These are phyloP conservation scores for Clarias laeviceps DNA, from an alignment of 2,797 vertebrate species.

Conservation along the genomic window DNA sequence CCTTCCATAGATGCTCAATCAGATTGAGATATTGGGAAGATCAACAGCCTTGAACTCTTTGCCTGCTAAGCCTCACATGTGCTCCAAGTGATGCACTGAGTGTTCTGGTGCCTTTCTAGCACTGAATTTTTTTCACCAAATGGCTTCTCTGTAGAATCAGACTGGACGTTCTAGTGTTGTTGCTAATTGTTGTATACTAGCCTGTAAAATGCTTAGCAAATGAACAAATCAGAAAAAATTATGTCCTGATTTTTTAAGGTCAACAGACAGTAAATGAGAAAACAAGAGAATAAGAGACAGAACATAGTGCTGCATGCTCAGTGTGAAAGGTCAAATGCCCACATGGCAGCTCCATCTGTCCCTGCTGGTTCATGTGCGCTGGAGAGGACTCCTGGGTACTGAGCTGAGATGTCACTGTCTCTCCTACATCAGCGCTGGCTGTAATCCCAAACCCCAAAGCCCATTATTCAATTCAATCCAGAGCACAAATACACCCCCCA, in stretches of 20 bases:
- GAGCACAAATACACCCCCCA: background rate
- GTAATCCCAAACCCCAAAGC: conserved; percentile 1
- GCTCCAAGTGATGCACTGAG: too few relatives aligned
- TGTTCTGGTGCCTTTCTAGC: too few relatives aligned
- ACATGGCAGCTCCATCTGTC: conserved; percentile 75
- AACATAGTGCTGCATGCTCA: conserved; percentile 49
- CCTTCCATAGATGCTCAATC: too few relatives aligned
- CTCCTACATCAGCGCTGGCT: conserved; percentile 19
- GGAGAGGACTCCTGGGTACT: conserved; percentile 37
- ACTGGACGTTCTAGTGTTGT: too few relatives aligned
- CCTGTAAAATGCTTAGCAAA: conserved; percentile 10
- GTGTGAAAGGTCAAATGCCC: conserved; percentile 74
- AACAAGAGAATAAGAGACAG: conserved; percentile 46
- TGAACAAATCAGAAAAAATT: conserved; percentile 8
- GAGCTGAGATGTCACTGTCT: conserved; percentile 29
- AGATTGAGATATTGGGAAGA: too few relatives aligned
- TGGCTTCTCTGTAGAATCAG: too few relatives aligned
- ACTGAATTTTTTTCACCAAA: too few relatives aligned
- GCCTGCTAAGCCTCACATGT: too few relatives aligned
- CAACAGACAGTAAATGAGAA: conserved; percentile 24
- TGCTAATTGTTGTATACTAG: background rate
- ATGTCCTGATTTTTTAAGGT: conserved; percentile 33
- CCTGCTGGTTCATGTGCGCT: conserved; percentile 49
- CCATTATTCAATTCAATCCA: conserved; percentile 4
- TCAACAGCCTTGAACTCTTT: too few relatives aligned